phyloP scores from a whole-genome alignment of 2,113 vertebrate genomes.

The Dicentrarchus labrax region DNA sequence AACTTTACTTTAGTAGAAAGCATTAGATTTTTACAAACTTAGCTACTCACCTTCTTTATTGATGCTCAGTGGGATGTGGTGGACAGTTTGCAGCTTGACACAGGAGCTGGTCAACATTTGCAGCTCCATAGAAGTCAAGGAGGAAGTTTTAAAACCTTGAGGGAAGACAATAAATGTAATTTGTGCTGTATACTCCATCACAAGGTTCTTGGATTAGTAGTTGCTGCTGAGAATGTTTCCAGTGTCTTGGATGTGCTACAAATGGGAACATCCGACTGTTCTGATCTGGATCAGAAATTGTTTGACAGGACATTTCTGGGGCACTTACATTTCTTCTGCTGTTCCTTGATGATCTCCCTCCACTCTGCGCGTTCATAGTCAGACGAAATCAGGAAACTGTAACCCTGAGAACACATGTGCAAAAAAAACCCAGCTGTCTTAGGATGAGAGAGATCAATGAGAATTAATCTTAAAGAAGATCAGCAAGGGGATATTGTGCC shows the following conservation, averaged over 20 bases:
- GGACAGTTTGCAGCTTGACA: conserved; percentile 97
- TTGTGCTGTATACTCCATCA: neutral
- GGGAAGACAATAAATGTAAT: neutral
- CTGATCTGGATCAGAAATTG: neutral
- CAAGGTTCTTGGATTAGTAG: neutral
- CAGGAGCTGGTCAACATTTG: conserved; percentile 98
- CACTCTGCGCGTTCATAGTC: conserved; percentile 98
- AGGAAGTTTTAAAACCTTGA: conserved; percentile 94
- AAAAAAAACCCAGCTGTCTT: neutral
- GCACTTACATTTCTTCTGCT: conserved; percentile 97
- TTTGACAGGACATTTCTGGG: neutral
- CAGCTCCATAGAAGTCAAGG: conserved; percentile 94
- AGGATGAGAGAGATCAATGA: neutral
- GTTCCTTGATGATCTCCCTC: conserved; percentile 94
- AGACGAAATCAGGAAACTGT: conserved; percentile 95
- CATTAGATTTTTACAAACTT: too few relatives aligned
- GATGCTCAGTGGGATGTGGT: conserved; percentile 94
- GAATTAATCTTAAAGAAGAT: neutral
- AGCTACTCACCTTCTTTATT: conserved; percentile 91
- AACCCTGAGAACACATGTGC: conserved; percentile 84
- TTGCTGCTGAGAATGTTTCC: neutral
- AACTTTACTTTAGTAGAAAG: too few relatives aligned
- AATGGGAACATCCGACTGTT: neutral
- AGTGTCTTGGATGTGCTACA: neutral
- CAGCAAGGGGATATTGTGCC: neutral